Conservation (phyloP, 2,888 invertebrate species). For the Mesorhabditis belari region DNA sequence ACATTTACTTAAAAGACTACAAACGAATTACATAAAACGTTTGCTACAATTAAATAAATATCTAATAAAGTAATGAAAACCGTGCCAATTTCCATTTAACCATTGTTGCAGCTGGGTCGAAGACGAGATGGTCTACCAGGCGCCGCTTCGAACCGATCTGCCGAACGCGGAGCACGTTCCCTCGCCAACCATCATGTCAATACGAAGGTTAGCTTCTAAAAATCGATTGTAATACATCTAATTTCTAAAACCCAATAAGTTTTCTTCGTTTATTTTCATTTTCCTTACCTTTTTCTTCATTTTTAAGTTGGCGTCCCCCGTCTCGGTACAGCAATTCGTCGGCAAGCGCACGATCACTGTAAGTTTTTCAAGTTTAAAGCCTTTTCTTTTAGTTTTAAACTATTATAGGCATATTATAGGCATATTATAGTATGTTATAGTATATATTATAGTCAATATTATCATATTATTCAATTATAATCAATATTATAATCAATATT, state of each 20-base stretch:
- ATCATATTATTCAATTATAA: too few species aligned
- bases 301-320: conserved; percentile 20
- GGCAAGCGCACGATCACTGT: conserved; percentile 36
- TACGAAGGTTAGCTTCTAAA: conserved; percentile 14
- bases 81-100: too few species aligned
- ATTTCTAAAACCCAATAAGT: too few species aligned
- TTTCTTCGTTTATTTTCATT: too few species aligned
- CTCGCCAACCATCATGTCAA: conserved; percentile 21
- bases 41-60: too few species aligned
- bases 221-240: background rate
- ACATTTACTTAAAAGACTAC: background rate
- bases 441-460: too few species aligned
- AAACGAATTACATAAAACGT: too few species aligned
- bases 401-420: too few species aligned
- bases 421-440: too few species aligned
- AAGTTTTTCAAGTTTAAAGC: conserved; percentile 7
- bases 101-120: background rate
- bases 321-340: conserved; percentile 41
- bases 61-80: background rate
- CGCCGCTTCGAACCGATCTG: background rate
- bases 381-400: background rate
- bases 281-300: background rate
- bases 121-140: background rate
- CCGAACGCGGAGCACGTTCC: conserved; percentile 12
- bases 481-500: too few species aligned